Conservation (phyloP, 2,113 vertebrate genomes). For the Nanger granti region DNA sequence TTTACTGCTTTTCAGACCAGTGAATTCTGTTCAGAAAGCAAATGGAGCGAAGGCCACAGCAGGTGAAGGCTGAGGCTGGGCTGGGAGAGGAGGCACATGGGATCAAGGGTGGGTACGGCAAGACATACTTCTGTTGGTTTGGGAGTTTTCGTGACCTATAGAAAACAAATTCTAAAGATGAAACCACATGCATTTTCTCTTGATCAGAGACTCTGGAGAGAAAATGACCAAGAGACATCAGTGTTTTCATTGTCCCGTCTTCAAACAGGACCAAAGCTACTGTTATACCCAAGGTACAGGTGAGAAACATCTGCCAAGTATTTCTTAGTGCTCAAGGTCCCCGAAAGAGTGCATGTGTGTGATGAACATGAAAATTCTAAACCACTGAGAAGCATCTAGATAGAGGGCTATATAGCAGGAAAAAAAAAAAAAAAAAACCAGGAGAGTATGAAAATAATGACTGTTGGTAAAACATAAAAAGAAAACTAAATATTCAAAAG, state of each 20-base stretch:
- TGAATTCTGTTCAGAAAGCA: constrained; percentile 35
- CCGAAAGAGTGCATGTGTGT: background rate
- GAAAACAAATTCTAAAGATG: background rate
- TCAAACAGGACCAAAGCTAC: background rate
- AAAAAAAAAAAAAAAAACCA: background rate
- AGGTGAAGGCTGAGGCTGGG: constrained; percentile 37
- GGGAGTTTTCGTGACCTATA: background rate
- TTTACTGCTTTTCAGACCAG: constrained; percentile 47
- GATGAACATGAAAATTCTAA: background rate
- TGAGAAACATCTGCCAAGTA: background rate
- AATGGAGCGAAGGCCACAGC: constrained; percentile 37
- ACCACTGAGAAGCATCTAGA: background rate
- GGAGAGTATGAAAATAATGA: background rate
- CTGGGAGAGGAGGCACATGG: too few relatives aligned
- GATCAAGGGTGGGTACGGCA: fast-evolving
- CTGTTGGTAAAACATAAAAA: background rate
- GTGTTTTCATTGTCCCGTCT: background rate
- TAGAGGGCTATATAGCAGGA: background rate
- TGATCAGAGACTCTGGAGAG: background rate
- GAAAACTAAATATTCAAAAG: background rate
- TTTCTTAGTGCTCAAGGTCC: background rate
- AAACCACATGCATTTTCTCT: background rate
- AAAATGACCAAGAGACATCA: background rate
- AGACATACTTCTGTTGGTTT: background rate
- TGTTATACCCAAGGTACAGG: background rate